Evolutionary conservation across 2,797 vertebrate genomes (phyloP).

Genomic region (Danionella dracula): DNA sequence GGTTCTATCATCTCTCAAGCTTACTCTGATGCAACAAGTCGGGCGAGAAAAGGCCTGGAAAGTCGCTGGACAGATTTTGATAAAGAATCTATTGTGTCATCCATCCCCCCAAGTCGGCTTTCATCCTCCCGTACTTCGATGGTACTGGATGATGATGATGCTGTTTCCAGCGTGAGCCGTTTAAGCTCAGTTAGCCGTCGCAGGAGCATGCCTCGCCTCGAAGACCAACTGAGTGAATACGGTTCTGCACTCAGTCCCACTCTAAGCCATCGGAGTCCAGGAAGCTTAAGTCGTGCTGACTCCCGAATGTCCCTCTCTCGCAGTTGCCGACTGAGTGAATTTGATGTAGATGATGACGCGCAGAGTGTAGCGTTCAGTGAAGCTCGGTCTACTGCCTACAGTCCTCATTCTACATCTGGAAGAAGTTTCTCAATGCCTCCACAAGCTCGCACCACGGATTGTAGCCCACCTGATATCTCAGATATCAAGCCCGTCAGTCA

Average conservation of each 20-base stretch:
- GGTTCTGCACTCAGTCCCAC: slow-evolving; percentile 59
- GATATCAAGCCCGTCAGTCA: slow-evolving; percentile 70
- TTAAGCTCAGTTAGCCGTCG: slow-evolving; percentile 60
- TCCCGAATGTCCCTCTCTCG: slow-evolving; percentile 74
- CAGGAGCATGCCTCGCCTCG: slow-evolving; percentile 64
- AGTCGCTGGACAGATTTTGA: slow-evolving; percentile 80
- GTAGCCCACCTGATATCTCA: slow-evolving; percentile 44
- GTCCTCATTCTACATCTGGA: slow-evolving; percentile 72
- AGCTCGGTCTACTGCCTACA: slow-evolving; percentile 63
- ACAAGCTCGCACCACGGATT: slow-evolving; percentile 63
- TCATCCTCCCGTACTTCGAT: slow-evolving; percentile 58
- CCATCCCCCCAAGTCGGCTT: slow-evolving; percentile 63
- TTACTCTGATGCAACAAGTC: slow-evolving; percentile 70
- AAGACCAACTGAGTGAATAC: slow-evolving; percentile 51
- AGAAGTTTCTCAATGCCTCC: slow-evolving; percentile 89
- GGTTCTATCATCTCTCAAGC: slow-evolving; percentile 72
- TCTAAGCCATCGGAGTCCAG: slow-evolving; percentile 64
- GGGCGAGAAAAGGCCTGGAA: slow-evolving; percentile 72
- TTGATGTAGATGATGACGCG: slow-evolving; percentile 72
- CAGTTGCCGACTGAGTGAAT: slow-evolving; percentile 77
- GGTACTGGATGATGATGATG: slow-evolving; percentile 69
- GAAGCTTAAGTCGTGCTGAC: slow-evolving; percentile 64
- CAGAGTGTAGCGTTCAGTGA: slow-evolving; percentile 72
- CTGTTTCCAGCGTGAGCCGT: slow-evolving; percentile 68
- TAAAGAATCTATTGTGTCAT: slow-evolving; percentile 70